Base-by-base conservation (phyloP, 1,140 invertebrate species). In the Drosophila pectinifera region DNA sequence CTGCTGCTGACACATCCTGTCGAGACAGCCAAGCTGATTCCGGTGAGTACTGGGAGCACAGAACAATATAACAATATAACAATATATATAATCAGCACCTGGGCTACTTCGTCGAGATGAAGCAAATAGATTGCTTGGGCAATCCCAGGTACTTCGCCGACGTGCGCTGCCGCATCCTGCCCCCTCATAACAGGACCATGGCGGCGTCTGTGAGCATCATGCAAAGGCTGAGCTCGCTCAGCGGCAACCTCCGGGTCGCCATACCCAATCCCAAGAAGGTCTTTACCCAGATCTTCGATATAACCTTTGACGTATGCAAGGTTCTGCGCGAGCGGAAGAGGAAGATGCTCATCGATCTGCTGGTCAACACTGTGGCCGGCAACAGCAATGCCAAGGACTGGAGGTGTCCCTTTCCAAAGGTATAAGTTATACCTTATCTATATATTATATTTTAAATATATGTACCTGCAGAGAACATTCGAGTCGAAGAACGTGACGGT, bases 231-330 rank as follows among this genome's bases (percentile, higher is more conserved):
- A 41, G 8, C 0, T 8, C 6, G 0, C 14, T 88, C 1, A 53
- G 14, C 10, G 76, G 51, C 24, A 41, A 28, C 2, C 39, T 89
- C 0, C 51, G 57, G 31, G 68, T 88, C 0, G 73, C 75, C 4
- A 70, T 88, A 49, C 83, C 83, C 3, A 82, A 80, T 34, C n/a
- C 55, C 4, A 86, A 70, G 28, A 88, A 72, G 18, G 59, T 62
- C 13, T 48, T 72, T 20, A 65, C 65, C 4, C 72, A 83, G 46
- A 70, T 89, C 42, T 67, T 83, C 1, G 73, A 83, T 2, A 46
- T 80, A 6, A 72, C 63, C 16, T 89, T 89, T 24, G 80, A 88
- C 39, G 18, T 83, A 22, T 88, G 84, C 46, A 89, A 83, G 24
- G 43, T 62, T 0, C n/a, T 88, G 0, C 42, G 67, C 0, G 83